phyloP scores from a whole-genome alignment of 2,797 vertebrate genomes.

The Helarctos malayanus region DNA sequence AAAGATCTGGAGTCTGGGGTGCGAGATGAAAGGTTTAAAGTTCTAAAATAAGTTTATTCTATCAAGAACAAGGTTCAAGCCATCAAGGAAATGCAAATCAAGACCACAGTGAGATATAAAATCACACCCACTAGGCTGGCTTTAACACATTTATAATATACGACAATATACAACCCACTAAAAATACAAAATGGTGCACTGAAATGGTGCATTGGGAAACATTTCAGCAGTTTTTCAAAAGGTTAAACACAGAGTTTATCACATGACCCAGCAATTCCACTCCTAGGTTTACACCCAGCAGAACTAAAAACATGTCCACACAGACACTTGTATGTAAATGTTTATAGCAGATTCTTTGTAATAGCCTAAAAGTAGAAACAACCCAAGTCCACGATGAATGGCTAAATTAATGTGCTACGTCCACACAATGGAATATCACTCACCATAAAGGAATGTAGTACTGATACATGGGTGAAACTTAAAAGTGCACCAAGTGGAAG shows the following conservation, averaged over 20 bases:
- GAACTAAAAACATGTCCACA: background rate
- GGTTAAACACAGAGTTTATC: background rate
- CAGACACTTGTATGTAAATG: background rate
- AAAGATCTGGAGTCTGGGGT: background rate
- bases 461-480: background rate
- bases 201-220: background rate
- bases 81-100: background rate
- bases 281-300: background rate
- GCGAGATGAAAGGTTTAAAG: background rate
- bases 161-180: background rate
- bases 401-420: background rate
- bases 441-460: background rate
- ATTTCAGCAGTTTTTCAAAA: background rate
- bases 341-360: background rate
- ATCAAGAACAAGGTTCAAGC: background rate
- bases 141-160: background rate
- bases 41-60: background rate
- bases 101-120: background rate
- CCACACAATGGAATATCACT: background rate
- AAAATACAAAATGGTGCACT: background rate
- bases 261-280: background rate
- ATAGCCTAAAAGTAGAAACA: background rate
- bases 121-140: background rate
- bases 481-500: conserved; percentile 1
- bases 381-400: background rate